Evolutionary conservation across 2,888 invertebrate species (phyloP).

Genomic region (Spialia ferax): DNA sequence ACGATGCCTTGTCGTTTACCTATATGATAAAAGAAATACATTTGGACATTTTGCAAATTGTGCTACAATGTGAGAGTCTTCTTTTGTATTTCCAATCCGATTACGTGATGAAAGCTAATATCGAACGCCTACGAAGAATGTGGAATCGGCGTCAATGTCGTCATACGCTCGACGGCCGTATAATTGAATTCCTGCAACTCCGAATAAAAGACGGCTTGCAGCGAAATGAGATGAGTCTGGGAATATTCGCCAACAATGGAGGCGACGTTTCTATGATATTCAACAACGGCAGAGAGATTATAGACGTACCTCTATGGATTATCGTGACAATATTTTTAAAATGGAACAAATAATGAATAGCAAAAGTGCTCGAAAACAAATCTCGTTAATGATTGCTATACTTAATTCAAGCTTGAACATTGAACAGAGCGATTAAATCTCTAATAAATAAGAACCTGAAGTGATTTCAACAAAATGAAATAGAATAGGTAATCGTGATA

Average conservation of each 20-base stretch:
- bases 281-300: slow-evolving; percentile 1
- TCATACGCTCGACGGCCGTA: slow-evolving; percentile 45
- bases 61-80: background rate
- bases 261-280: slow-evolving; percentile 16
- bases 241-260: slow-evolving; percentile 43
- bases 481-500: too few species aligned
- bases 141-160: slow-evolving; percentile 36
- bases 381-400: background rate
- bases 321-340: background rate
- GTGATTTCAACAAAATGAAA: too few species aligned
- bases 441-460: too few species aligned
- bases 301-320: slow-evolving; percentile 14
- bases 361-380: background rate
- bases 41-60: slow-evolving; percentile 5
- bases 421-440: too few species aligned
- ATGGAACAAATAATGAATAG: background rate
- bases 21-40: too few species aligned
- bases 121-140: slow-evolving; percentile 40
- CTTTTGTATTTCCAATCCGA: background rate
- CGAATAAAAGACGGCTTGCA: slow-evolving; percentile 41
- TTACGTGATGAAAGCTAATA: slow-evolving; percentile 7
- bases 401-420: background rate
- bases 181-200: slow-evolving; percentile 54
- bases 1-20: background rate
- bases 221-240: slow-evolving; percentile 42